Evolutionary conservation across 2,113 vertebrate species (phyloP), one percentile per base, ranked within the genome.

Genomic region (Leptosomus discolor): DNA sequence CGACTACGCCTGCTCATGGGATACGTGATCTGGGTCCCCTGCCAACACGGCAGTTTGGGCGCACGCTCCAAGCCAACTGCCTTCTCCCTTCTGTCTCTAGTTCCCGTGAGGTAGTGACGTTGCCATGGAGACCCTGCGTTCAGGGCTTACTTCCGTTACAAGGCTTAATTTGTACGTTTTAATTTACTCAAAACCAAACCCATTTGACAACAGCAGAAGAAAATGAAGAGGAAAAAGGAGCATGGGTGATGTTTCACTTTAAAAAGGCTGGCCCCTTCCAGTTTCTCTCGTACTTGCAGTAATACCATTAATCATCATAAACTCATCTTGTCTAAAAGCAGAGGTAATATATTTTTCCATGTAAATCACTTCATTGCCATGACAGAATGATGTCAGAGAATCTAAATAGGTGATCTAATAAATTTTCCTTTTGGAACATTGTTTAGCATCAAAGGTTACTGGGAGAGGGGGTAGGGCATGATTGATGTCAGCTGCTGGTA

Each of bases 301-400:
- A 91, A 97, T 96, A 78, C 68, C 67, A 97, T 97, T 95, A 93
- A 97, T 97, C 95, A 96, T 81, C 60, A 75, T 92, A 97, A 97
- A 93, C 79, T 92, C 79, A 94, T 97, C 97, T 97, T 94, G 94
- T 92, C 95, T 95, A 94, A 98, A 96, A 97, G 94, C 65, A 93
- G 79, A 96, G 43, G 79, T 89, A 95, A 94, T 96, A 75, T 34
- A 85, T 95, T 96, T 88, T 82, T 92, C 79, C 70, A 93, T 63
- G 94, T 96, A 97, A 94, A 97, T 96, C 95, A 95, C 63, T 97
- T 95, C 65, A 87, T 69, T 94, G 82, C 78, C 79, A 73, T 93
- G 94, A 94, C 76, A 92, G 86, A 94, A 95, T 97, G 89, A 95
- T 97, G 96, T 96, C 96, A 95, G 94, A 95, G 81, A 81, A 57